Evolutionary conservation across 2,113 vertebrate genomes (phyloP).

Genomic region (Ariopsis seemanni): DNA sequence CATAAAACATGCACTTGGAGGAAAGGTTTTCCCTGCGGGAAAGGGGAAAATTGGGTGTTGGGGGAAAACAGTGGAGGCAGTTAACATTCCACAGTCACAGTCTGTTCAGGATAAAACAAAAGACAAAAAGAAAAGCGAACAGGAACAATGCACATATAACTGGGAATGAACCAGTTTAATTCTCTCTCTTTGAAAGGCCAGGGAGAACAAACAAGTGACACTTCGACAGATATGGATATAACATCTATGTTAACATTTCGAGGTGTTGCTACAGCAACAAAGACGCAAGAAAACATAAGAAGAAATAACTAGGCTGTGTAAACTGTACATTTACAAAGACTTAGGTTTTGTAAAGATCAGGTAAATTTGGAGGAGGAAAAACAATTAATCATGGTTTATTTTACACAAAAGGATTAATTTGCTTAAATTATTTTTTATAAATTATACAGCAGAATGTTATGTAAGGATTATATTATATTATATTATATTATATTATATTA

Average conservation of each 20-base stretch:
- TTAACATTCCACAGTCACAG: constrained; percentile 50
- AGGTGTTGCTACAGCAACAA: neutral
- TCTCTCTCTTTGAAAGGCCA: neutral
- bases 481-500: too few species aligned
- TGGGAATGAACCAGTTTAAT: neutral
- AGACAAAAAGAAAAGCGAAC: neutral
- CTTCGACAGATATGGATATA: neutral
- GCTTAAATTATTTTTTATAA: too few species aligned
- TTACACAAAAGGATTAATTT: too few species aligned
- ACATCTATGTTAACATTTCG: neutral
- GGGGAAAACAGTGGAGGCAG: constrained; percentile 10
- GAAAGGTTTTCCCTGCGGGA: constrained; percentile 22
- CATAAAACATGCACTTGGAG: constrained; percentile 8
- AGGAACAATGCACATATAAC: neutral
- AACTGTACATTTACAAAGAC: neutral
- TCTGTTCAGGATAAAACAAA: constrained; percentile 34
- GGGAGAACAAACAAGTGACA: neutral
- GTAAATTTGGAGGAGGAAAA: neutral
- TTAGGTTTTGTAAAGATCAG: neutral
- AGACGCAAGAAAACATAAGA: neutral
- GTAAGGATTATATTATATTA: too few species aligned
- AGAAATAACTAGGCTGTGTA: neutral
- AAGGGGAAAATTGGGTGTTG: constrained; percentile 41
- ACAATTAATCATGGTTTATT: too few species aligned
- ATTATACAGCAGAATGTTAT: too few species aligned